Evolutionary conservation across 2,888 invertebrate species (phyloP).

Genomic region (Bombylius major): DNA sequence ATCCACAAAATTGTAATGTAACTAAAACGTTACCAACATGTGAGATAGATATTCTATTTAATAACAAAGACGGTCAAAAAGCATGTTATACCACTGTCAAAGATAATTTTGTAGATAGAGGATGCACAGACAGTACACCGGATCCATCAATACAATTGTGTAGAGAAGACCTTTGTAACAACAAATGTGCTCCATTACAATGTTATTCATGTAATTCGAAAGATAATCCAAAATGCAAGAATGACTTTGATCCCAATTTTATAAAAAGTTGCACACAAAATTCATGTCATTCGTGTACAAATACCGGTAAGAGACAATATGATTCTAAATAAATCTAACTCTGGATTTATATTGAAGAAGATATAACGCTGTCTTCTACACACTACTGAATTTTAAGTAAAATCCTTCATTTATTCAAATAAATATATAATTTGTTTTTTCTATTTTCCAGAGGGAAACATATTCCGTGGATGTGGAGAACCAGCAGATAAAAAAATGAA

Average conservation of each 20-base stretch:
- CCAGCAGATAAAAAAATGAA: not conserved
- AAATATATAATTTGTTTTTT: not conserved
- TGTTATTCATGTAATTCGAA: not conserved
- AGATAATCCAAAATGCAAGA: not conserved
- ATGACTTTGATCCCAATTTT: not conserved
- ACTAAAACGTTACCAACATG: too few relatives aligned
- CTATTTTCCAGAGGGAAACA: constrained; percentile 15
- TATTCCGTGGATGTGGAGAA: constrained; percentile 6
- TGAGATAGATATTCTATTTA: too few relatives aligned
- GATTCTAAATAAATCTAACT: too few relatives aligned
- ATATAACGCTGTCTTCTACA: too few relatives aligned
- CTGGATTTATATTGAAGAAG: too few relatives aligned
- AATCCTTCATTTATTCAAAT: not conserved
- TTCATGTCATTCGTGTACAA: not conserved
- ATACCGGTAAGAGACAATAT: not conserved
- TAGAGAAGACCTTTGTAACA: not conserved
- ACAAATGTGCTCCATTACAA: not conserved
- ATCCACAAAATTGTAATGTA: too few relatives aligned
- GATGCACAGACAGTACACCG: too few relatives aligned
- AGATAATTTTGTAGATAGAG: too few relatives aligned
- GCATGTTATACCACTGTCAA: too few relatives aligned
- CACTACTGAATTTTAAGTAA: too few relatives aligned
- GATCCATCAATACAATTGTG: too few relatives aligned
- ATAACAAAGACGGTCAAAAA: too few relatives aligned
- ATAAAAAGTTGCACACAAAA: not conserved